phyloP scores from a whole-genome alignment of 2,113 vertebrate species.

The Amia ocellicauda region DNA sequence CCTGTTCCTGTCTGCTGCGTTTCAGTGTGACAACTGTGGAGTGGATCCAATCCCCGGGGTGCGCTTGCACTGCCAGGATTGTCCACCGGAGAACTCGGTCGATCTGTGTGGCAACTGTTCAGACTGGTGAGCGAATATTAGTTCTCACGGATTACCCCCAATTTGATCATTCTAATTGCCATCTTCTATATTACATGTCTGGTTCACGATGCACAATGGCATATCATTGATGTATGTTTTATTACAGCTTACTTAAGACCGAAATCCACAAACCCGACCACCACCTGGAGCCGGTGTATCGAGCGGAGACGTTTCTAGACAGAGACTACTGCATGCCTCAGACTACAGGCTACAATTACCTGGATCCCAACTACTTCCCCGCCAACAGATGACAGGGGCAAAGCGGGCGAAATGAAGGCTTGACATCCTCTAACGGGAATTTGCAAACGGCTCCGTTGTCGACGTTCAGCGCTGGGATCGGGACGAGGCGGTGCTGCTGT shows the following conservation, averaged over 20 bases:
- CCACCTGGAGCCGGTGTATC: slow-evolving; percentile 88
- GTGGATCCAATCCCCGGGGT: slow-evolving; percentile 90
- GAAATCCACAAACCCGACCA: slow-evolving; percentile 92
- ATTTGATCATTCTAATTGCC: no score
- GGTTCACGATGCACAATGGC: no score
- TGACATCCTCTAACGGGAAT: slow-evolving; percentile 58
- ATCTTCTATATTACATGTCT: no score
- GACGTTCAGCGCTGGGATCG: slow-evolving; percentile 64
- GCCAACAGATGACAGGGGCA: slow-evolving; percentile 98
- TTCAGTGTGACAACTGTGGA: slow-evolving; percentile 91
- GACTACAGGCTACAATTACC: slow-evolving; percentile 93
- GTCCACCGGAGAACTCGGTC: slow-evolving; percentile 83
- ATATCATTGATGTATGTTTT: no score
- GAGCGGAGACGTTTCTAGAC: slow-evolving; percentile 90
- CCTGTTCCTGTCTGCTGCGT: background rate
- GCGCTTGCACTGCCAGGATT: slow-evolving; percentile 96
- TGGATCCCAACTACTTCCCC: slow-evolving; percentile 99
- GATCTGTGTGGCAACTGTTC: slow-evolving; percentile 97
- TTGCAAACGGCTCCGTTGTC: slow-evolving; percentile 63
- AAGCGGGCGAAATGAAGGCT: slow-evolving; percentile 51
- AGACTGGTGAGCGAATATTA: slow-evolving; percentile 86
- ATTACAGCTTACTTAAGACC: slow-evolving; percentile 85
- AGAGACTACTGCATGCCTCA: slow-evolving; percentile 98
- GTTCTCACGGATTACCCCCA: no score
- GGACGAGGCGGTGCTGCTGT: slow-evolving; percentile 46